Base-by-base conservation (phyloP, 2,113 vertebrate genomes). In the Oncorhynchus kisutch region DNA sequence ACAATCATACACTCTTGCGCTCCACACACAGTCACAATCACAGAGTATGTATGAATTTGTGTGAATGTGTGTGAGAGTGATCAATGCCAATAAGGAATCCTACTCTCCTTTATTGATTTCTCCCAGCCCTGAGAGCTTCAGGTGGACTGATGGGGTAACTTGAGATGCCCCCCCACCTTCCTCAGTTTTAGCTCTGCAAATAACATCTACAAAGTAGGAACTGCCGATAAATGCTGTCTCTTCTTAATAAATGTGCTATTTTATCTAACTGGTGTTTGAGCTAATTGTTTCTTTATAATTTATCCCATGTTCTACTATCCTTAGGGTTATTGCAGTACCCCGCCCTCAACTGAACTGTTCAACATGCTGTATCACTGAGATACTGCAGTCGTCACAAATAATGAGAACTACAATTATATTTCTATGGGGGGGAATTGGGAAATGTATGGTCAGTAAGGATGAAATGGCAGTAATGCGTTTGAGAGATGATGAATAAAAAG, bases 221-320 rank as follows among this genome's bases (percentile, higher is more conserved):
- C 86, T 88, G 88, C 90, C 91, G 80, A 87, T 85, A 82, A 85
- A 90, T 89, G 85, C 90, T 86, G 88, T 91, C 90, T 81, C 76
- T 93, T 93, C 92, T 91, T 93, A 93, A 93, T 93, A 93, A 93
- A 93, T 92, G 91, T 92, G 90, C 89, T 93, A 92, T 93, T 93
- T 93, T 93, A 93, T 92, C 91, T 90, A 84, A 91, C 74, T 2
- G 64, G 5, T 78, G 70, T 81, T 66, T 54, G 18, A 54, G 73
- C 65, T 3, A 24, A 24, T n/a, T 12, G 67, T 39, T 68, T n/a
- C 4, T 8, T 39, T 45, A 45, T 45, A 0, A 68, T 67, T 67
- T 16, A 64, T 64, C 29, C 11, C 65, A 29, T 14, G 27, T 27
- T 66, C 39, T 24, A 31, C 29, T 67, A 5, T 18, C 27, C 13